Conservation (phyloP, 2,113 vertebrate genomes). For the Uropsilus gracilis region DNA sequence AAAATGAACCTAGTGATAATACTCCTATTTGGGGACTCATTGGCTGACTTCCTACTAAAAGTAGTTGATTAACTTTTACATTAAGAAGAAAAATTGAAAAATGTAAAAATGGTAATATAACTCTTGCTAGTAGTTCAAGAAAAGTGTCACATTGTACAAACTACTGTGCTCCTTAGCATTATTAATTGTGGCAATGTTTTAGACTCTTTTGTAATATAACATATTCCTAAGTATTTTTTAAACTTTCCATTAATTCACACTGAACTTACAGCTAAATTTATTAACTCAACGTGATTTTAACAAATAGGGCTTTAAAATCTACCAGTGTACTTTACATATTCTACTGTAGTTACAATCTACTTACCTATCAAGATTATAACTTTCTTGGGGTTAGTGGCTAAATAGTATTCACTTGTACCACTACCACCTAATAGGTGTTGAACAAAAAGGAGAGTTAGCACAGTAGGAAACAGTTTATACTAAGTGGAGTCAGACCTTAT, state of each 20-base stretch:
- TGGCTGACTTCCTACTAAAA: neutral
- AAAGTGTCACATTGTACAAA: neutral
- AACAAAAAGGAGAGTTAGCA: neutral
- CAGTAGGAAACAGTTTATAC: neutral
- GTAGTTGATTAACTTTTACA: neutral
- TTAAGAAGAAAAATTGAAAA: constrained; percentile 26
- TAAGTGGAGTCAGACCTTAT: neutral
- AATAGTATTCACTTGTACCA: neutral
- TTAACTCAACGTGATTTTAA: constrained; percentile 7
- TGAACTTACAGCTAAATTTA: neutral
- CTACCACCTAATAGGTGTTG: neutral
- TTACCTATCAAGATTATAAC: neutral
- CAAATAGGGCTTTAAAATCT: neutral
- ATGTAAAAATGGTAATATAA: neutral
- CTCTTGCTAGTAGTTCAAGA: neutral
- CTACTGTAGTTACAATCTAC: neutral
- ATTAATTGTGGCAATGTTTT: neutral
- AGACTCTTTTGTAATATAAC: neutral
- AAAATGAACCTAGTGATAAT: neutral
- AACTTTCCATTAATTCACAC: neutral
- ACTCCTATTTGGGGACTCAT: neutral
- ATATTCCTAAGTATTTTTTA: neutral
- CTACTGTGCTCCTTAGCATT: neutral
- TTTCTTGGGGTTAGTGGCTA: neutral
- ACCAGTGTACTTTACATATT: neutral